Conservation (phyloP, 1,140 invertebrate species). For the Drosophila bocqueti region DNA sequence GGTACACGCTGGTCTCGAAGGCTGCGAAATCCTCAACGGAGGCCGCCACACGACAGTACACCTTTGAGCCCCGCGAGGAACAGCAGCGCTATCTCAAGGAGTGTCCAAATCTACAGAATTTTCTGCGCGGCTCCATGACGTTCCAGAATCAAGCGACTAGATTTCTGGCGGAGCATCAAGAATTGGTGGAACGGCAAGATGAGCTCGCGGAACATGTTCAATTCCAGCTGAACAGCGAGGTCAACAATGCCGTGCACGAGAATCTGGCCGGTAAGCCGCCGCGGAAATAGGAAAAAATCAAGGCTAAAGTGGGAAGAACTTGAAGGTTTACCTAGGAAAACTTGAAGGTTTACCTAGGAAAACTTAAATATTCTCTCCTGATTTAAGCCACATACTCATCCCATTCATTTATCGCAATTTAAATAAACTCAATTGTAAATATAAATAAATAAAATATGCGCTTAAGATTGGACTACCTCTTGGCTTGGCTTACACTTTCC, state of each 20-base stretch:
- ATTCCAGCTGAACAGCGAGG: background rate
- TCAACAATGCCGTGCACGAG: background rate
- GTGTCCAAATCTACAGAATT: constrained; percentile 58
- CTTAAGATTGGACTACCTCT: background rate
- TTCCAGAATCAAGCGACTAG: constrained; percentile 43
- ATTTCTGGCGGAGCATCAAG: constrained; percentile 34
- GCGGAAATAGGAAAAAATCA: too few species aligned
- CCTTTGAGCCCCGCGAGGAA: constrained; percentile 31
- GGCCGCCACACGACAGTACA: background rate
- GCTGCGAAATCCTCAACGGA: background rate
- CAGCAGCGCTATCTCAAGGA: constrained; percentile 52
- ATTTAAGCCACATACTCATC: background rate
- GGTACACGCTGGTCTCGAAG: constrained; percentile 26
- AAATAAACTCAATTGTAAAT: background rate
- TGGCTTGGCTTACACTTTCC: background rate
- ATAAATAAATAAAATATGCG: background rate
- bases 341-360: background rate
- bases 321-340: background rate
- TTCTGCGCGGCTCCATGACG: constrained; percentile 40
- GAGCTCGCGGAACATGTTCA: constrained; percentile 21
- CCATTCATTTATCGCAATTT: background rate
- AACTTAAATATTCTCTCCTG: background rate
- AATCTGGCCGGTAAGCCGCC: constrained; percentile 9
- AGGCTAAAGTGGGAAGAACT: background rate
- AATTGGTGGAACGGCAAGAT: constrained; percentile 35